Conservation (phyloP, 2,888 invertebrate genomes). For the Apocheima hispidaria region DNA sequence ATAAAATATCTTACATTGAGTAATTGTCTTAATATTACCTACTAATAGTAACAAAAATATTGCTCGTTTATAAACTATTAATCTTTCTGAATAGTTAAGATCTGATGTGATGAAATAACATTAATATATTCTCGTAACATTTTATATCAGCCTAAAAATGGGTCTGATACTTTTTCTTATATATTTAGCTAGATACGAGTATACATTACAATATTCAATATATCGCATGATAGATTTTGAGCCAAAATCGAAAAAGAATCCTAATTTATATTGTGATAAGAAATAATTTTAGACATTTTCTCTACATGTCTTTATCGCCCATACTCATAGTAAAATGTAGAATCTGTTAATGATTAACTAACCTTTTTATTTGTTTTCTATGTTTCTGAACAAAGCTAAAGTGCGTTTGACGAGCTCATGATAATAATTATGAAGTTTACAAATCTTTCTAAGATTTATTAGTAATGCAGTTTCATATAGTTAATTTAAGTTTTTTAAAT, state of each 20-base stretch:
- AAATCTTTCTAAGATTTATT: background rate
- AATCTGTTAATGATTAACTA: background rate
- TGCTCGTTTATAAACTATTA: constrained; percentile 65
- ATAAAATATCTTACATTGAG: constrained; percentile 78
- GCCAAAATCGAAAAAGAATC: constrained; percentile 5
- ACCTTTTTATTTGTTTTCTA: no score
- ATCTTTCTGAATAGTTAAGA: constrained; percentile 32
- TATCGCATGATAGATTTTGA: constrained; percentile 11
- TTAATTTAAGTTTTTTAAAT: background rate
- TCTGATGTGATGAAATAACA: constrained; percentile 39
- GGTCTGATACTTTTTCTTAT: constrained; percentile 22
- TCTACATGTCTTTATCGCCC: background rate
- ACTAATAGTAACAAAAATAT: constrained; percentile 84
- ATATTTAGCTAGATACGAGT: constrained; percentile 30
- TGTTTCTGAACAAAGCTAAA: no score
- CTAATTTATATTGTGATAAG: background rate
- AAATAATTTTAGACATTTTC: background rate
- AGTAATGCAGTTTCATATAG: background rate
- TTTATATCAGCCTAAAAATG: constrained; percentile 30
- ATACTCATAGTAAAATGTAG: background rate
- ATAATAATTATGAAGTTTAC: no score
- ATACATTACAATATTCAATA: constrained; percentile 7
- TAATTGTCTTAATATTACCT: constrained; percentile 64
- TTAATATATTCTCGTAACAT: constrained; percentile 34
- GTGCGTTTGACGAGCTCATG: no score